Evolutionary conservation across 1,140 invertebrate genomes (phyloP), one percentile per base, ranked within the genome.

Genomic region (Chironomus tepperi): DNA sequence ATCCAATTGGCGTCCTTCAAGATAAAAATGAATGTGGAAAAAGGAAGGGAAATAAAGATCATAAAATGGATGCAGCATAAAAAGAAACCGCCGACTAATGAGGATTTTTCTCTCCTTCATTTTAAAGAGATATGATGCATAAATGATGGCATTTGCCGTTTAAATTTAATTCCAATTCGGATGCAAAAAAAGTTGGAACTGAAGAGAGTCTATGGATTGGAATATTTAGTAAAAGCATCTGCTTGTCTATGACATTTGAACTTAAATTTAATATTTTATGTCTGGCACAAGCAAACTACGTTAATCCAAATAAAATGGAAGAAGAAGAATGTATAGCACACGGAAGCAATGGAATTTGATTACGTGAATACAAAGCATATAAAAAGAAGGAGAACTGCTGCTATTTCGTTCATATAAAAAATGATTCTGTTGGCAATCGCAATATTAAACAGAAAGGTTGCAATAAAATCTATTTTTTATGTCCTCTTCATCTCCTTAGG

Each of bases 381-480:
- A 15, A 57, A 57, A 12, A 34, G 24, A 34, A 34, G 24, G 24
- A 34, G 24, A 34, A 34, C n/a, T 57, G 12, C 47, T 57, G 5
- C 9, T 15, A n/a, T 57, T n/a, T 57, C 47, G 47, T 57, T 57
- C 47, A 57, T 57, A 57, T 57, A 57, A 57, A 57, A 57, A 57
- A 57, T 57, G 47, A 57, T 57, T 57, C n/a, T 57, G 47, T n/a
- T 57, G 47, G 47, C 47, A 57, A 57, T 12, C 47, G 12, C 47
- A 34, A 57, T 57, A 57, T 57, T 57, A 57, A 57, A 57, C 47
- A 57, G 47, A 70, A 70, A 70, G 65, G 65, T 70, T 70, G 65
- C 65, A 70, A 70, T 70, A 70, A 70, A 70, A 70, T 70, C 65
- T 70, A 70, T 70, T 70, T 70, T 70, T 70, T 70, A 70, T 70